Conservation (phyloP, 2,888 invertebrate species). For the Trachelus tabidus region DNA sequence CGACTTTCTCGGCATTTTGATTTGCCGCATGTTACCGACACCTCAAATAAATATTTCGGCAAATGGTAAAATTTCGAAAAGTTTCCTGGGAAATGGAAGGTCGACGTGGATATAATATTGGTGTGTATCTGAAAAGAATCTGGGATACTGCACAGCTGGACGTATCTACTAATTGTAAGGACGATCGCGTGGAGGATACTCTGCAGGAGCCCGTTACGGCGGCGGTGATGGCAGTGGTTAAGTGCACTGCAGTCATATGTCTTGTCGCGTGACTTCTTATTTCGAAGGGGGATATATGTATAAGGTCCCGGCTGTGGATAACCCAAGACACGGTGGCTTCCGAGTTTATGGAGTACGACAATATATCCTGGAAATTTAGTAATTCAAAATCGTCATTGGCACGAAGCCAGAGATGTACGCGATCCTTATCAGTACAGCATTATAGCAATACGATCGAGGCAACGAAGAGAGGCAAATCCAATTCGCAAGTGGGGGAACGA, state of each 20-base stretch:
- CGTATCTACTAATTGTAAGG: constrained; percentile 44
- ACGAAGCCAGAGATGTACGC: too few relatives aligned
- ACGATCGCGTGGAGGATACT: constrained; percentile 38
- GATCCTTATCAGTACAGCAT: not conserved
- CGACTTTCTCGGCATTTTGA: not conserved
- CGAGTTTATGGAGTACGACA: too few relatives aligned
- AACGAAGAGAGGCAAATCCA: not conserved
- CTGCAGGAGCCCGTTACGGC: constrained; percentile 12
- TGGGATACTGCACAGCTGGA: constrained; percentile 18
- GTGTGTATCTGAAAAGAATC: constrained; percentile 19
- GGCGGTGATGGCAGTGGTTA: constrained; percentile 33
- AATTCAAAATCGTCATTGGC: too few relatives aligned
- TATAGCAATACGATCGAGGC: not conserved
- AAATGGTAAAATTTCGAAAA: too few relatives aligned
- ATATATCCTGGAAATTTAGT: too few relatives aligned
- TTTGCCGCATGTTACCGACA: too few relatives aligned
- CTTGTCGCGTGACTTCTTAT: constrained; percentile 40
- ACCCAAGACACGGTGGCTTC: too few relatives aligned
- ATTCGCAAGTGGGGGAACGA: constrained; percentile 8
- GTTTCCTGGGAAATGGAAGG: too few relatives aligned
- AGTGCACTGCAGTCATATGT: constrained; percentile 39
- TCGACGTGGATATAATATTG: not conserved
- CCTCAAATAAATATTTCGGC: too few relatives aligned
- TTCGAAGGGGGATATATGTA: too few relatives aligned
- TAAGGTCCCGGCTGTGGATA: too few relatives aligned